These are phyloP conservation scores for human (Homo sapiens) DNA, from an alignment of 2,113 vertebrate species.

Conservation along the genomic window DNA sequence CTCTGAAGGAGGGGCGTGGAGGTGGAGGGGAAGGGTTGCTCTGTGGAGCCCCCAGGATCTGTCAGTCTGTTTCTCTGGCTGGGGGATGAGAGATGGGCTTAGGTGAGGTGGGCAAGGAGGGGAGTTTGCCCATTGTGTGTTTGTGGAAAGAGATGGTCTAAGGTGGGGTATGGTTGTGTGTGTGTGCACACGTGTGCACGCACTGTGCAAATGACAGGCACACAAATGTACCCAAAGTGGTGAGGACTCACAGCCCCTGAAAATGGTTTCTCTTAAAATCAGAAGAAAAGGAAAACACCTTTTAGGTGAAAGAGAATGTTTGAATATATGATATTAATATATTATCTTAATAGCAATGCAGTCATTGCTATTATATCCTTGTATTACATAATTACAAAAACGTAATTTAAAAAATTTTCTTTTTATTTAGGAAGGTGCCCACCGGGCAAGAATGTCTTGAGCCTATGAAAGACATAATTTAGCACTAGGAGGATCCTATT, in stretches of 20 bases:
- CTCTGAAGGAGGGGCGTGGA: background rate
- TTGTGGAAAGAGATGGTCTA: constrained; percentile 43
- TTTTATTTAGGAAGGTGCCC: background rate
- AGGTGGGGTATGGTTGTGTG: background rate
- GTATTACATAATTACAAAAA: background rate
- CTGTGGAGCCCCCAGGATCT: background rate
- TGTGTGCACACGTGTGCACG: background rate
- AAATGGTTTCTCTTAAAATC: constrained; percentile 21
- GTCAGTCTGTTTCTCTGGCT: background rate
- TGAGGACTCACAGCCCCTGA: background rate
- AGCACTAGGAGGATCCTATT: background rate
- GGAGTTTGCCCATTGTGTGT: constrained; percentile 32
- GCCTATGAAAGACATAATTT: background rate
- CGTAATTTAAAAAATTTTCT: background rate
- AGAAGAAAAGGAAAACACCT: background rate
- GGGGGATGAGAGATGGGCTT: background rate
- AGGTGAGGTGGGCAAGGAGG: background rate
- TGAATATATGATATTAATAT: background rate
- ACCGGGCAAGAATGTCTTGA: background rate
- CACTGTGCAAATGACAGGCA: background rate
- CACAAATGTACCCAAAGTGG: background rate
- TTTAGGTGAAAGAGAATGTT: background rate
- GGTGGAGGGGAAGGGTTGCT: background rate
- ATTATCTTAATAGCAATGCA: background rate
- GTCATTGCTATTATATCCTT: background rate